phyloP scores from a whole-genome alignment of 2,888 invertebrate genomes.

The Dynastes grantii region DNA sequence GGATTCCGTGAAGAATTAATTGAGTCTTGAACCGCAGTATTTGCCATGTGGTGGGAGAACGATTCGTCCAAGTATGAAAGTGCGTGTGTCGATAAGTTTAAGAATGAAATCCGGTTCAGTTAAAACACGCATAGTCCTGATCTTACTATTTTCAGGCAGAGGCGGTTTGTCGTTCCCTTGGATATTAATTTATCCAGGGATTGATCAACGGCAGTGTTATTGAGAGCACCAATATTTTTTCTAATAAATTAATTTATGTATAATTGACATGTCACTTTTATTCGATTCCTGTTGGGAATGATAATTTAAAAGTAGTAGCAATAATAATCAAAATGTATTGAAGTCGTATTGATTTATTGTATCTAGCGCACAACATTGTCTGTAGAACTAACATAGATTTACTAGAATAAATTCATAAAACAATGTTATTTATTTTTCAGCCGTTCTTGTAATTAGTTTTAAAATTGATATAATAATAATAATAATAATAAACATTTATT shows the following conservation, averaged over 20 bases:
- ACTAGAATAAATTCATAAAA: no score
- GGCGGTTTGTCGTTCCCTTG: constrained; percentile 13
- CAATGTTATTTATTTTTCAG: no score
- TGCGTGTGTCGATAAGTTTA: not conserved
- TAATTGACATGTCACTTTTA: no score
- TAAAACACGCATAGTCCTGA: not conserved
- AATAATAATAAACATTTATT: no score
- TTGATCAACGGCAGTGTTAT: not conserved
- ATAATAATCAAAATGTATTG: constrained; percentile 7
- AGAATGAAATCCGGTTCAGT: constrained; percentile 1
- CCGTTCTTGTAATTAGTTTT: no score
- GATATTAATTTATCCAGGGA: not conserved
- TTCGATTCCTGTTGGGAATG: no score
- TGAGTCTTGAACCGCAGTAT: constrained; percentile 13
- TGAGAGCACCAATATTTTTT: not conserved
- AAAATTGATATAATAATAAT: no score
- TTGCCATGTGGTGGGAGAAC: constrained; percentile 1
- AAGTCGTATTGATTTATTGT: not conserved
- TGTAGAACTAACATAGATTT: no score
- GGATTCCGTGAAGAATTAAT: constrained; percentile 38
- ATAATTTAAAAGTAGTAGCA: not conserved
- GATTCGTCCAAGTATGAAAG: not conserved
- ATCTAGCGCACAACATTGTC: no score
- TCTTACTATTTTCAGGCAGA: constrained; percentile 23
- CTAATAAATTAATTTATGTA: constrained; percentile 21